Evolutionary conservation across 2,888 invertebrate species (phyloP).

Genomic region (Ennomos fuscantarius): DNA sequence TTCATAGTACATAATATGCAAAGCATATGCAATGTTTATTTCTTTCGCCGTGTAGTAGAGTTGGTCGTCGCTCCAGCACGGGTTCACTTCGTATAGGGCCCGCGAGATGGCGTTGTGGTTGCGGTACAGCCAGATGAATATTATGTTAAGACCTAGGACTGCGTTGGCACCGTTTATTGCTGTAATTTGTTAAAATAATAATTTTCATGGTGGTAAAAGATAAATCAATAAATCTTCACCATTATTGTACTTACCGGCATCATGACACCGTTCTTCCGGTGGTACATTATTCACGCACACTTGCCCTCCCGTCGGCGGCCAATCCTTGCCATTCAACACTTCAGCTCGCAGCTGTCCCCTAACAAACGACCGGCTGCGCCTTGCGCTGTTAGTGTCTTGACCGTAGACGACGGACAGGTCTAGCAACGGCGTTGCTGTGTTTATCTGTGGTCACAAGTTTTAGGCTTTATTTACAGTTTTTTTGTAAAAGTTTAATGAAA

Average conservation of each 20-base stretch:
- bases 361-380: conserved; percentile 30
- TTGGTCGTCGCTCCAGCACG: conserved; percentile 94
- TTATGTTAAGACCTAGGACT: conserved; percentile 45
- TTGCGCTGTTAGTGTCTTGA: conserved; percentile 26
- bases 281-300: conserved; percentile 51
- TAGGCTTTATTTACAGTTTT: too few relatives aligned
- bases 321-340: conserved; percentile 45
- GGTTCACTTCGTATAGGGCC: conserved; percentile 88
- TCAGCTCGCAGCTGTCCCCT: conserved; percentile 50
- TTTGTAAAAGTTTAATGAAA: too few relatives aligned
- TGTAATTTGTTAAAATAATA: conserved; percentile 21
- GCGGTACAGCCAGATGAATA: conserved; percentile 65
- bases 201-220: too few relatives aligned
- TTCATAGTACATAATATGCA: conserved; percentile 92
- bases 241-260: conserved; percentile 46
- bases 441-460: conserved; percentile 43
- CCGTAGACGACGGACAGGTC: conserved; percentile 56
- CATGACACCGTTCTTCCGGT: conserved; percentile 59
- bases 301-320: conserved; percentile 43
- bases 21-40: conserved; percentile 90
- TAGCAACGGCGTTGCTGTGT: conserved; percentile 51
- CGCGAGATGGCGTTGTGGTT: conserved; percentile 92
- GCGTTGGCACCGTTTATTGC: conserved; percentile 40
- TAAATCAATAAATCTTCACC: too few relatives aligned
- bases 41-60: conserved; percentile 90